Base-by-base conservation (phyloP, 2,113 vertebrate species). In the Puntigrus tetrazona region DNA sequence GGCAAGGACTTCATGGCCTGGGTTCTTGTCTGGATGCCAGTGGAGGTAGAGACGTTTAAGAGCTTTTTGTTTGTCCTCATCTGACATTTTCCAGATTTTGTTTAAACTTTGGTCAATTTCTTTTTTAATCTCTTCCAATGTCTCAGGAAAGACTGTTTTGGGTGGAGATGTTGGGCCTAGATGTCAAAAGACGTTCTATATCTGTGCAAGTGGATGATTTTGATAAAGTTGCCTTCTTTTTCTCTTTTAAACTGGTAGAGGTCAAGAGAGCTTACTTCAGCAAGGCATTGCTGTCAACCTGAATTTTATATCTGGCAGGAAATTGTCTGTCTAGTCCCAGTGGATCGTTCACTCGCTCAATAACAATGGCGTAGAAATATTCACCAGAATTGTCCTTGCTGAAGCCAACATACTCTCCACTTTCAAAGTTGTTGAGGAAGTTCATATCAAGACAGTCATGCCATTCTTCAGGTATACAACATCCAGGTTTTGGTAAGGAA, bases 11-110 rank as follows among this genome's bases (percentile, higher is more conserved):
- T 78, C 9, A 8, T 90, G 89, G 29, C 91, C 91, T 6, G 41
- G 83, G 83, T 96, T 95, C 90, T 95, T 96, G 90, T 95, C 94
- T 72, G 95, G 95, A 85, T 96, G 95, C 92, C 94, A 96, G 77
- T 84, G 91, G 1, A 96, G 90, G 84, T 94, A 95, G 20, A 96
- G 88, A 25, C 95, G 91, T 85, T 89, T 92, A 75, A 95, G 87
- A 55, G 93, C 93, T 86, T 94, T 95, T 0, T 20, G 7, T 80
- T 85, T 91, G 74, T 95, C 93, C 5, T 91, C 91, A 25, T 77
- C 7, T 1, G 93, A 90, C 72, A 95, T 90, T 18, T 27, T 83
- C 92, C 93, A 94, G 45, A 95, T 92, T 84, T 94, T 87, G 41
- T 27, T 78, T 75, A 96, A 85, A 69, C 87, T 88, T 83, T 87